Conservation (phyloP, 2,797 vertebrate genomes). For the Gallinago solitaria region DNA sequence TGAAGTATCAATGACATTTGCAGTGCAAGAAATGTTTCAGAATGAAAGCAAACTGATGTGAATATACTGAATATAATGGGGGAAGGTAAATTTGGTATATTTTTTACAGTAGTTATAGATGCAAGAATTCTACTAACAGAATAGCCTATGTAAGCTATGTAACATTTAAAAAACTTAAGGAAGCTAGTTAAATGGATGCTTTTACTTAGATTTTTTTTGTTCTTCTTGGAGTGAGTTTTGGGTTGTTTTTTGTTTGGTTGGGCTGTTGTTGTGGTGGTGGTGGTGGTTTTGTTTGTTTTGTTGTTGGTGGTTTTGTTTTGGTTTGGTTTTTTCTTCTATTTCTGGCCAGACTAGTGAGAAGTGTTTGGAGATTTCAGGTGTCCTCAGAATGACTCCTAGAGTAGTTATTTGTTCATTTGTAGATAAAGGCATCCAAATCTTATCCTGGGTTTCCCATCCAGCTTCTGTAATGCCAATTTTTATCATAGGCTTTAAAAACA, state of each 20-base stretch:
- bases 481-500: background rate
- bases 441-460: background rate
- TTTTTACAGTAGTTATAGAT: background rate
- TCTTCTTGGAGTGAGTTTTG: background rate
- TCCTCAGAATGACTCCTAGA: background rate
- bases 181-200: background rate
- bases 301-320: background rate
- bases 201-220: background rate
- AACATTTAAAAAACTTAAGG: background rate
- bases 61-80: background rate
- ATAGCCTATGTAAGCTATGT: background rate
- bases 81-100: background rate
- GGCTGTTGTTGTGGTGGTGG: background rate
- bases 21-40: background rate
- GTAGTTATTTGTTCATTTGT: background rate
- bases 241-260: background rate
- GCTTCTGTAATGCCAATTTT: background rate
- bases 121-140: background rate
- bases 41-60: background rate
- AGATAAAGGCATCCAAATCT: background rate
- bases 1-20: slow-evolving; percentile 9
- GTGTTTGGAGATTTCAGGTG: background rate
- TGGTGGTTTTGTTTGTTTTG: background rate
- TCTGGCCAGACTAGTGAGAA: background rate
- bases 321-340: background rate